These are phyloP conservation scores for Eleutherodactylus coqui DNA, from an alignment of 2,797 vertebrate genomes.

Conservation along the genomic window DNA sequence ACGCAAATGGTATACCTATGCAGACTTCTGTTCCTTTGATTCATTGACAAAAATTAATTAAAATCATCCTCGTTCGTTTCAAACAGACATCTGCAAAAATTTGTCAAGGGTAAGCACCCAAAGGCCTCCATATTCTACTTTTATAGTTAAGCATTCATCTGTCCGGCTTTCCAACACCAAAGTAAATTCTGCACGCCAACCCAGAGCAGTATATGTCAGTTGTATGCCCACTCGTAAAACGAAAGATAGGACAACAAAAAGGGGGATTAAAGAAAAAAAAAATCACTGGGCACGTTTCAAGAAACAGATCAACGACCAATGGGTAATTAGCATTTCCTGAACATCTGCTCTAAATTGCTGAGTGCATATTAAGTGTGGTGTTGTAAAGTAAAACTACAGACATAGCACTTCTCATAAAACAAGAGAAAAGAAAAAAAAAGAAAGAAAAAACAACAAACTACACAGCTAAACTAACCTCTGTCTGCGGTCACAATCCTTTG, in stretches of 20 bases:
- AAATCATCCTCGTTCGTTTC: neutral
- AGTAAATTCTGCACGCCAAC: conserved; percentile 66
- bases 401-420: conserved; percentile 80
- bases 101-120: neutral
- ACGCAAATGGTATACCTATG: neutral
- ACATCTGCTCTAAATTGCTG: neutral
- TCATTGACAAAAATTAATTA: neutral
- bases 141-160: conserved; percentile 74
- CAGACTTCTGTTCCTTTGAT: neutral
- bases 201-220: neutral
- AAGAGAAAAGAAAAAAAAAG: neutral
- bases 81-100: neutral
- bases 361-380: conserved; percentile 77
- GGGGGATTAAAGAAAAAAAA: neutral
- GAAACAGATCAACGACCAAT: neutral
- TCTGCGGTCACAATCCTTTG: conserved; percentile 99
- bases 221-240: neutral
- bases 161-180: conserved; percentile 80
- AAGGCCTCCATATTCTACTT: conserved; percentile 71
- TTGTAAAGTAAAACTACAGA: conserved; percentile 79
- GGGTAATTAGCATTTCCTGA: neutral
- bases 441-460: conserved; percentile 70
- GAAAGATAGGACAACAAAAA: no score
- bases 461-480: conserved; percentile 99
- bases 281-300: conserved; percentile 10